A percentile compares a stretch with the other conserved stretches of the same genome.
Conservation (phyloP, 2,113 vertebrate genomes). For the Onychostruthus taczanowskii region DNA sequence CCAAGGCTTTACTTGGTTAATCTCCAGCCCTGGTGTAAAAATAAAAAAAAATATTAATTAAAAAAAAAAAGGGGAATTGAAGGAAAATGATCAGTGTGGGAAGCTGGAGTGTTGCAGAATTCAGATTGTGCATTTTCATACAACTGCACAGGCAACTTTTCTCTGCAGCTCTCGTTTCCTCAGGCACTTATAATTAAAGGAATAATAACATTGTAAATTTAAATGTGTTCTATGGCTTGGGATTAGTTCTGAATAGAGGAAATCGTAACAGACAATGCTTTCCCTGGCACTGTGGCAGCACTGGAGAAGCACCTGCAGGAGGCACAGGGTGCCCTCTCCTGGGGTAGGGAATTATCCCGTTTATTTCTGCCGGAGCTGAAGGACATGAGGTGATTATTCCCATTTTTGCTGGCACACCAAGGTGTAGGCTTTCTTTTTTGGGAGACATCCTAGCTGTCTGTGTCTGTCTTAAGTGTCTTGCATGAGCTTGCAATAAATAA, state of each 20-base stretch:
- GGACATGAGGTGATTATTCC: neutral
- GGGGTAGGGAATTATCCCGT: neutral
- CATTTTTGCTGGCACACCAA: accelerated
- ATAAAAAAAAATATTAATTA: too few species aligned
- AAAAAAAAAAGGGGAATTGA: too few species aligned
- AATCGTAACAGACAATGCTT: neutral
- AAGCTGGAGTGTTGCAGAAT: neutral
- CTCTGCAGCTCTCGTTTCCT: neutral
- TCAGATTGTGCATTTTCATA: neutral
- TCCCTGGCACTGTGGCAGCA: neutral
- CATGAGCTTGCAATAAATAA: neutral
- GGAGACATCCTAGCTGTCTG: neutral
- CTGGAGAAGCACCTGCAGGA: neutral
- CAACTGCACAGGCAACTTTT: neutral
- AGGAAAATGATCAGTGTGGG: neutral
- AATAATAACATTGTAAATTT: neutral
- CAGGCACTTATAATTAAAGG: neutral
- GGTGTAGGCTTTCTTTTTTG: neutral
- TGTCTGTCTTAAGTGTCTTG: neutral
- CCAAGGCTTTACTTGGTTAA: neutral
- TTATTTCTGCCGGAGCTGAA: accelerated
- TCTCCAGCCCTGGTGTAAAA: neutral
- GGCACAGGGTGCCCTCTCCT: neutral
- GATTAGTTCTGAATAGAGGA: neutral
- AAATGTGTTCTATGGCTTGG: neutral